These are phyloP conservation scores for Scolanthus callimorphus DNA, from an alignment of 92 coral and sea anemone species.

Conservation along the genomic window DNA sequence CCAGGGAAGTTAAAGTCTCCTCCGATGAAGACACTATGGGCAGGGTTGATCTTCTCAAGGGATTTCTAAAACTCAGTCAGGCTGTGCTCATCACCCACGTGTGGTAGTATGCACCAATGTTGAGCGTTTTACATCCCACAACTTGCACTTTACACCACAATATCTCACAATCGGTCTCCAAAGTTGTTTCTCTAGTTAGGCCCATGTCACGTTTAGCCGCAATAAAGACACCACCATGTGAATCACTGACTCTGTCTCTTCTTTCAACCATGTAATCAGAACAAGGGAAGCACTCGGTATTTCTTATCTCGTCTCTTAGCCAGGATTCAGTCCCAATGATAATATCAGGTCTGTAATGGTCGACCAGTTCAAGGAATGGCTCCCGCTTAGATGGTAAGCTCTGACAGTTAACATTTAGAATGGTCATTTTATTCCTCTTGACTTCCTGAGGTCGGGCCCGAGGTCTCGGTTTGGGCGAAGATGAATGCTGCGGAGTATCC, in stretches of 20 bases:
- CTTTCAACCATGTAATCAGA: slow-evolving; percentile 37
- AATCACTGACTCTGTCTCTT: slow-evolving; percentile 15
- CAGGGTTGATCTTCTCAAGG: too few relatives aligned
- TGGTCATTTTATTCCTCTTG: not conserved
- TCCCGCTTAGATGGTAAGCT: slow-evolving; percentile 58
- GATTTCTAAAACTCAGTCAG: slow-evolving; percentile 34
- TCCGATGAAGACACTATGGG: too few relatives aligned
- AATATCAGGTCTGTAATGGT: slow-evolving; percentile 51
- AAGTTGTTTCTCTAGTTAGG: slow-evolving; percentile 24
- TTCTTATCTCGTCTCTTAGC: slow-evolving; percentile 43
- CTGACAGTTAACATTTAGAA: slow-evolving; percentile 22
- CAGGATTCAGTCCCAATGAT: slow-evolving; percentile 50
- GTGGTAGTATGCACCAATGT: slow-evolving; percentile 50
- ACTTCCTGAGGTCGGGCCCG: not conserved
- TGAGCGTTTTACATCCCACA: slow-evolving; percentile 35
- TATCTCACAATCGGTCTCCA: slow-evolving; percentile 45
- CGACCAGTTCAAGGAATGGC: slow-evolving; percentile 28
- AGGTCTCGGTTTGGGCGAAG: not conserved
- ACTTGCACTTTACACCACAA: too few relatives aligned
- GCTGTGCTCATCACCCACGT: slow-evolving; percentile 20
- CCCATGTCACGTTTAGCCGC: slow-evolving; percentile 34
- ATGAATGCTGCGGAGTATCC: not conserved
- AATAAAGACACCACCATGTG: slow-evolving; percentile 35
- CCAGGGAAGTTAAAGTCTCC: too few relatives aligned
- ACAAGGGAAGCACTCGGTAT: slow-evolving; percentile 45